phyloP scores from a whole-genome alignment of 2,888 invertebrate species.

The Terebella lapidaria region DNA sequence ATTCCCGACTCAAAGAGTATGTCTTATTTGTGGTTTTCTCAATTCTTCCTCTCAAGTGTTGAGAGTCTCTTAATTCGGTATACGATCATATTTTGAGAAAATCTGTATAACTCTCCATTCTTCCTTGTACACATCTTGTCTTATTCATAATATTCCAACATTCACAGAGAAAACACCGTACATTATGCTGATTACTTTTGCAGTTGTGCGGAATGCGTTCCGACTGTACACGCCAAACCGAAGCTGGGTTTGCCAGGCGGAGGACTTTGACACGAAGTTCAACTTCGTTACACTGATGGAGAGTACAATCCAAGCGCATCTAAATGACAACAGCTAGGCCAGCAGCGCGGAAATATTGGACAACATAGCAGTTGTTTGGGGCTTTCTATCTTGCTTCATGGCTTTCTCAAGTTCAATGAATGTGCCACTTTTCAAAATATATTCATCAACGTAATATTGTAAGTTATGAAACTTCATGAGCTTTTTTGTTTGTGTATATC shows the following conservation, averaged over 20 bases:
- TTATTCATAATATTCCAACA: no score
- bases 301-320: slow-evolving; percentile 31
- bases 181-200: slow-evolving; percentile 16
- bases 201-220: slow-evolving; percentile 44
- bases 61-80: background rate
- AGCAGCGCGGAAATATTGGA: no score
- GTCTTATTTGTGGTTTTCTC: slow-evolving; percentile 9
- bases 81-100: background rate
- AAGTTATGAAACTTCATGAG: no score
- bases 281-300: slow-evolving; percentile 44
- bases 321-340: no score
- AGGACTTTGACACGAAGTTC: slow-evolving; percentile 37
- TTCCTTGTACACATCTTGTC: background rate
- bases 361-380: no score
- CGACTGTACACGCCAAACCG: slow-evolving; percentile 37
- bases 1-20: slow-evolving; percentile 48
- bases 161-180: no score
- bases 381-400: no score
- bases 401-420: no score
- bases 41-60: background rate
- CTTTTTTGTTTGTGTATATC: no score
- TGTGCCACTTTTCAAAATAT: no score
- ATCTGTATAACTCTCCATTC: background rate
- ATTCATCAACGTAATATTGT: no score
- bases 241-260: slow-evolving; percentile 38